Evolutionary conservation across 2,888 invertebrate genomes (phyloP).

Genomic region (Synanthedon formicaeformis): DNA sequence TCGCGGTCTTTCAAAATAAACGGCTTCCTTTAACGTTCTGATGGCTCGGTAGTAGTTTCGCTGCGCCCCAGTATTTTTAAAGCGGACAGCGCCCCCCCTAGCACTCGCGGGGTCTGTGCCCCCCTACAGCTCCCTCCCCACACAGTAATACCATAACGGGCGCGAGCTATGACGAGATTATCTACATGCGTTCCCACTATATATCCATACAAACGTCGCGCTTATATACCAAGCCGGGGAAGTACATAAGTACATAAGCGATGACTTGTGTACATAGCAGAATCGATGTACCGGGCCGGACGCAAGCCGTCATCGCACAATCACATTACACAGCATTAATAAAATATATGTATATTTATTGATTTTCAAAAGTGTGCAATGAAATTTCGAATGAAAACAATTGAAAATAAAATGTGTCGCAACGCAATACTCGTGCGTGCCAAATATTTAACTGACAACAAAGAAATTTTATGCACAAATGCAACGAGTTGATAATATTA

Average conservation of each 20-base stretch:
- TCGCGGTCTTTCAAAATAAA: slow-evolving; percentile 57
- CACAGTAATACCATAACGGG: slow-evolving; percentile 70
- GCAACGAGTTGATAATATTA: too few species aligned
- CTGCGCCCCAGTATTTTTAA: slow-evolving; percentile 64
- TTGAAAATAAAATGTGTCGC: too few species aligned
- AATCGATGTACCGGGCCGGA: slow-evolving; percentile 56
- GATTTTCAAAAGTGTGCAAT: too few species aligned
- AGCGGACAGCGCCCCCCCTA: slow-evolving; percentile 59
- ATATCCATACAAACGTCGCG: slow-evolving; percentile 40
- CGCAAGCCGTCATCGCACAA: slow-evolving; percentile 53
- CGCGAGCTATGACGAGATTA: slow-evolving; percentile 70
- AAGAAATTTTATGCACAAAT: too few species aligned
- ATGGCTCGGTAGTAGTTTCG: slow-evolving; percentile 50
- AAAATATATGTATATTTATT: slow-evolving; percentile 25
- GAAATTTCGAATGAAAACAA: too few species aligned
- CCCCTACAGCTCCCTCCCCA: slow-evolving; percentile 24
- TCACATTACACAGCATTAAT: slow-evolving; percentile 41
- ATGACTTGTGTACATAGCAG: slow-evolving; percentile 56
- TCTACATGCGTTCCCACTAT: slow-evolving; percentile 58
- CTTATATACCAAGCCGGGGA: slow-evolving; percentile 34
- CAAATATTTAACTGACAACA: neutral
- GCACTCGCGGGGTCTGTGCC: slow-evolving; percentile 37
- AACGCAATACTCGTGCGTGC: too few species aligned
- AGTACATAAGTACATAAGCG: slow-evolving; percentile 53
- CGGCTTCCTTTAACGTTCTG: slow-evolving; percentile 55